Conservation (phyloP, 2,797 vertebrate genomes). For the Odontamblyopus lacepedii region DNA sequence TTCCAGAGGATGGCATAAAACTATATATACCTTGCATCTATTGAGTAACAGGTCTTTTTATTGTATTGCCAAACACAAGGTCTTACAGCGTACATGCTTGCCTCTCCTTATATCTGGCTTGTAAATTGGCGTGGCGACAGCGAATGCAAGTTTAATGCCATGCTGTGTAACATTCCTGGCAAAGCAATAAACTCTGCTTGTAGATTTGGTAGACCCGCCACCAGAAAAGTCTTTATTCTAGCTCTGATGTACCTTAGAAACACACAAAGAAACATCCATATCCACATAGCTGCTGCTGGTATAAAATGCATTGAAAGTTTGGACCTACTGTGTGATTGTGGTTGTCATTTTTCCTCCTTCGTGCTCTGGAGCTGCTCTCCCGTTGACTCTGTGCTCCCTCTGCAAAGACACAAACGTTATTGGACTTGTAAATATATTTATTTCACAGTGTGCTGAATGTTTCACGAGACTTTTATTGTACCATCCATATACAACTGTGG, state of each 20-base stretch:
- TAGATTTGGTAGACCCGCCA: no score
- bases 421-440: conserved; percentile 74
- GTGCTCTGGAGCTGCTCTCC: conserved; percentile 20
- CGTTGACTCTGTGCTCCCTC: conserved; percentile 30
- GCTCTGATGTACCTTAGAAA: neutral
- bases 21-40: no score
- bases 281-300: neutral
- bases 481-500: conserved; percentile 71
- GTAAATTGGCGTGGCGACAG: no score
- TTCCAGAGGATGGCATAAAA: no score
- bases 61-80: no score
- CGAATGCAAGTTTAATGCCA: no score
- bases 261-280: neutral
- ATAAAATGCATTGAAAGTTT: neutral
- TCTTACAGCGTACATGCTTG: no score
- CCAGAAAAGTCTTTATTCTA: neutral
- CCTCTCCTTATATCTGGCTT: no score
- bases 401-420: conserved; percentile 59
- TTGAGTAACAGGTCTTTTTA: no score
- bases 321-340: conserved; percentile 55
- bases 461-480: conserved; percentile 76
- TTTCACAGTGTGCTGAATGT: conserved; percentile 70
- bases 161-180: no score
- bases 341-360: conserved; percentile 31
- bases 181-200: no score